Conservation (phyloP, 2,797 vertebrate species). For the Lophotriccus pileatus region DNA sequence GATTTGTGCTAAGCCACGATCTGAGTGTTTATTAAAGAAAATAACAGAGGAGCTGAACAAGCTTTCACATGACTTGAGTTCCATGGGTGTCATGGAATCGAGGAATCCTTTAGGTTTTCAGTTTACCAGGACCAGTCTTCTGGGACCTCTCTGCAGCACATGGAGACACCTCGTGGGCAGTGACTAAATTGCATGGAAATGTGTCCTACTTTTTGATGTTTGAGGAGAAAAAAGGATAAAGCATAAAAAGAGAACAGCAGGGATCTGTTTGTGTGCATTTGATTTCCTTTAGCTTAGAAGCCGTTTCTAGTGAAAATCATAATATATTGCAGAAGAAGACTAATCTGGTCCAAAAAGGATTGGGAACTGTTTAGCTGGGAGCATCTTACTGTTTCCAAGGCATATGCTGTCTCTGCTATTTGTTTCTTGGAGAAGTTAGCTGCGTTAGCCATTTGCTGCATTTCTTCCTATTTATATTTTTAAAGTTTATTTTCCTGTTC, state of each 20-base stretch:
- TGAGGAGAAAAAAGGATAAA: accelerated
- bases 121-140: neutral
- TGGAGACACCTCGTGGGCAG: conserved; percentile 50
- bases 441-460: neutral
- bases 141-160: neutral
- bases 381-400: neutral
- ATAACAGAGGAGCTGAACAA: neutral
- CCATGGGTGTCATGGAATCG: neutral
- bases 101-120: neutral
- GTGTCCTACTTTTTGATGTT: neutral
- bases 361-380: neutral
- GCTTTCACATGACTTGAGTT: neutral
- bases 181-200: neutral
- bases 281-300: neutral
- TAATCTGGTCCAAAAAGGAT: neutral
- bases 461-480: neutral
- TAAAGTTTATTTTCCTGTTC: neutral
- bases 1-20: neutral
- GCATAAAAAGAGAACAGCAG: neutral
- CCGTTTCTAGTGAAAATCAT: neutral
- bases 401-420: neutral
- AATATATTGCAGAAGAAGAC: neutral
- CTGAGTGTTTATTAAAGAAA: neutral
- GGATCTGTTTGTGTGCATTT: neutral
- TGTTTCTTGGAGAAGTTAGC: neutral